Conservation (phyloP, 2,113 vertebrate genomes). For the Electrona antarctica region DNA sequence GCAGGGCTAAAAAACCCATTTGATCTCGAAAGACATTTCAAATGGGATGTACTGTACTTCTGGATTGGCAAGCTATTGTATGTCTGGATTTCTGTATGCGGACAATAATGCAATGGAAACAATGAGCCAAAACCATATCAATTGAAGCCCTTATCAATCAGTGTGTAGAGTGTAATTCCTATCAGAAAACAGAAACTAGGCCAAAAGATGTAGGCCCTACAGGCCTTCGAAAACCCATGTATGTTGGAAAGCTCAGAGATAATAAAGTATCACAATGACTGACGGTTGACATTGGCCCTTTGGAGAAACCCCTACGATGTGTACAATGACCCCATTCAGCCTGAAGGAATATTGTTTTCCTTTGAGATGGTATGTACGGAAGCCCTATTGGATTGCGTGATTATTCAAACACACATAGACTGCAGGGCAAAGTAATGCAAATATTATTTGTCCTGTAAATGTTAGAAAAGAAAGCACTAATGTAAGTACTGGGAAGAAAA, state of each 20-base stretch:
- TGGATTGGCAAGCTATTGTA: background rate
- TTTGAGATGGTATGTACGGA: slow-evolving; percentile 44
- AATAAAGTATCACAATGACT: slow-evolving; percentile 38
- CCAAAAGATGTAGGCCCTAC: background rate
- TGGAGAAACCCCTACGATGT: slow-evolving; percentile 20
- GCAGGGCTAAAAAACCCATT: too few species aligned
- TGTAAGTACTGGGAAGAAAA: slow-evolving; percentile 30
- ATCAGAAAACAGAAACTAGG: slow-evolving; percentile 13
- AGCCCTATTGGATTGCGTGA: slow-evolving; percentile 33
- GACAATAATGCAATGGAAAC: slow-evolving; percentile 16
- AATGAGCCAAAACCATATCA: slow-evolving; percentile 20
- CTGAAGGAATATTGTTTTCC: slow-evolving; percentile 40
- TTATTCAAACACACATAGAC: slow-evolving; percentile 43
- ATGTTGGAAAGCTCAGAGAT: slow-evolving; percentile 50
- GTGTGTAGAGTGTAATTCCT: slow-evolving; percentile 11
- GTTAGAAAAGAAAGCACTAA: slow-evolving; percentile 50
- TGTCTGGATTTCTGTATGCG: slow-evolving; percentile 14
- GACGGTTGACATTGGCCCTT: slow-evolving; percentile 17
- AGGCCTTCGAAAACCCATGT: slow-evolving; percentile 22
- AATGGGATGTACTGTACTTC: background rate
- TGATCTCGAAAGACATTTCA: too few species aligned
- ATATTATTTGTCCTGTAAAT: slow-evolving; percentile 61
- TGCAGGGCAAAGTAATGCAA: slow-evolving; percentile 46
- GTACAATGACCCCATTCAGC: slow-evolving; percentile 60
- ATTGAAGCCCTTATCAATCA: slow-evolving; percentile 24